Conservation (phyloP, 2,797 vertebrate species). For the Leptoclinus maculatus region DNA sequence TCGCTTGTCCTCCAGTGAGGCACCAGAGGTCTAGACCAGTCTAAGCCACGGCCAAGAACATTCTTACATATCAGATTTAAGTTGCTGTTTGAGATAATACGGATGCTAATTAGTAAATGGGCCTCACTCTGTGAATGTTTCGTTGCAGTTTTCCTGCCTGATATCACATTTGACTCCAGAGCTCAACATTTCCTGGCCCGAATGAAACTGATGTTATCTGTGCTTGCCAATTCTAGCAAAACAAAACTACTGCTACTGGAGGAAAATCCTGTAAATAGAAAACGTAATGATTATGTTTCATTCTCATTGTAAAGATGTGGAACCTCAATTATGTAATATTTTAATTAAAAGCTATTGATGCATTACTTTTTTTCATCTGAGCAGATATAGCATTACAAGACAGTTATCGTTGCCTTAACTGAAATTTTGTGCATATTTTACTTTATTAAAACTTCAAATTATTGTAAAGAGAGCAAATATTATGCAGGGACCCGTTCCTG, state of each 20-base stretch:
- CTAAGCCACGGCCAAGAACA: constrained; percentile 14
- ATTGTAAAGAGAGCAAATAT: neutral
- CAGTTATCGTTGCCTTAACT: neutral
- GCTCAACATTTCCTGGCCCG: constrained; percentile 13
- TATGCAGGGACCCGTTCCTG: neutral
- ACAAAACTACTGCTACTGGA: neutral
- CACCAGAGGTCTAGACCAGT: constrained; percentile 29
- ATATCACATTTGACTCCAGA: constrained; percentile 14
- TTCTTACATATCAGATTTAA: constrained; percentile 39
- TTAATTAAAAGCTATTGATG: neutral
- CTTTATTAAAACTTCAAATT: neutral
- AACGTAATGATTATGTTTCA: neutral
- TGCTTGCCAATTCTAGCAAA: constrained; percentile 28
- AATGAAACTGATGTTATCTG: constrained; percentile 43
- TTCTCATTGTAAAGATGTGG: neutral
- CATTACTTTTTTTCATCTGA: constrained; percentile 4
- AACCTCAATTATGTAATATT: constrained; percentile 2
- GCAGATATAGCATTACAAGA: constrained; percentile 1
- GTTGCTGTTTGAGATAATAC: constrained; percentile 19
- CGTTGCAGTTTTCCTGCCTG: constrained; percentile 15
- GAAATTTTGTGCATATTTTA: constrained; percentile 19
- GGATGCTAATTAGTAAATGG: constrained; percentile 29
- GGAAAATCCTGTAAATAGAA: neutral
- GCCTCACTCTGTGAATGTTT: constrained; percentile 15
- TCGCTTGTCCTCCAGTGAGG: constrained; percentile 23